Evolutionary conservation across 2,797 vertebrate genomes (phyloP).

Genomic region (Parauchenoglanis punctatus): DNA sequence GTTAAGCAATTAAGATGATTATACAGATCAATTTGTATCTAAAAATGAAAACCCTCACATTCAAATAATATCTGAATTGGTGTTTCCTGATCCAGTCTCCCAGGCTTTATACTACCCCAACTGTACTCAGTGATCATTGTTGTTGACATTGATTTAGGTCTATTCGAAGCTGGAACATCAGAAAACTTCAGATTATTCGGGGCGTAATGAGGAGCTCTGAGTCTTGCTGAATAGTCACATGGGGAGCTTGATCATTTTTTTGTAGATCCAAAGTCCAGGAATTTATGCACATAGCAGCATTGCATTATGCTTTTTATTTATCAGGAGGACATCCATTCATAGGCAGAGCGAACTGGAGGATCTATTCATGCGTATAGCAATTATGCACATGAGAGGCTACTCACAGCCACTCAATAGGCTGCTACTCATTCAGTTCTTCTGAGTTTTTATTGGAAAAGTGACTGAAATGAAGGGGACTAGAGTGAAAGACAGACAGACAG

Average conservation of each 20-base stretch:
- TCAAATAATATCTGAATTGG: background rate
- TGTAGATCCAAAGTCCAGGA: background rate
- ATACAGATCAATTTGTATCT: background rate
- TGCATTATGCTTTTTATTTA: background rate
- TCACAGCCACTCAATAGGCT: conserved; percentile 11
- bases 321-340: conserved; percentile 8
- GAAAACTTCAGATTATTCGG: background rate
- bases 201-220: background rate
- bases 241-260: background rate
- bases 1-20: background rate
- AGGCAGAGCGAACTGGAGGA: background rate
- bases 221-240: background rate
- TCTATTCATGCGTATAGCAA: conserved; percentile 5
- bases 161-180: background rate
- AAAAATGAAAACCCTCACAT: background rate
- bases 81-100: background rate
- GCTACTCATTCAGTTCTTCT: background rate
- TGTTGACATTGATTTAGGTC: background rate
- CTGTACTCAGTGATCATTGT: background rate
- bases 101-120: background rate
- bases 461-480: background rate
- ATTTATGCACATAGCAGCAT: background rate
- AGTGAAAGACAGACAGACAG: background rate
- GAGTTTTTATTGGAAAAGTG: background rate
- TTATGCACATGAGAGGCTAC: conserved; percentile 9